These are phyloP conservation scores for Gallinago undulata DNA, from an alignment of 2,113 vertebrate genomes.

Conservation along the genomic window DNA sequence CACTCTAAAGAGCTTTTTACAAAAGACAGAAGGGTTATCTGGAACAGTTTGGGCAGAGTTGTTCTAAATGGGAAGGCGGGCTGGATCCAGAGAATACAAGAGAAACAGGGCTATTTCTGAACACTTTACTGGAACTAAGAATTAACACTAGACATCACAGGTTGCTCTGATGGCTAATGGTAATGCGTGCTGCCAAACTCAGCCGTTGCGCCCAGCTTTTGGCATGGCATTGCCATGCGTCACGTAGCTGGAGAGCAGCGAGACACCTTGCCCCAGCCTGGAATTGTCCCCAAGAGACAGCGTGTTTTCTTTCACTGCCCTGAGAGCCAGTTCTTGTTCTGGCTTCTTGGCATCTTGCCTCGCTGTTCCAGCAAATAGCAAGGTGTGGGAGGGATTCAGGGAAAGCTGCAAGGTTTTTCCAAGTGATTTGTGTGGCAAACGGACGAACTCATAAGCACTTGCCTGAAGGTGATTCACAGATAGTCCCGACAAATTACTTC, in stretches of 20 bases:
- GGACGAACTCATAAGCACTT: neutral
- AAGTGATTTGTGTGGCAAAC: neutral
- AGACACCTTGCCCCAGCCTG: neutral
- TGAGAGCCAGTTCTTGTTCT: neutral
- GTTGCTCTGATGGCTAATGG: neutral
- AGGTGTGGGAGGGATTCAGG: neutral
- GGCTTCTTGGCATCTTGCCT: neutral
- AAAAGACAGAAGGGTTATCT: neutral
- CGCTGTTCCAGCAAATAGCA: neutral
- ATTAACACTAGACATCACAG: neutral
- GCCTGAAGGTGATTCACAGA: neutral
- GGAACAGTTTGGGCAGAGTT: neutral
- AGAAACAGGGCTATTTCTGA: slow-evolving; percentile 24
- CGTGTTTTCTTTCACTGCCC: neutral
- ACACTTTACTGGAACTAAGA: slow-evolving; percentile 14
- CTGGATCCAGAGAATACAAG: neutral
- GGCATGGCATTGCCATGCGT: neutral
- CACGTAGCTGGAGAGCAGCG: neutral
- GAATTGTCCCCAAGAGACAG: neutral
- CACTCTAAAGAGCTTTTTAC: neutral
- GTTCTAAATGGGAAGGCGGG: neutral
- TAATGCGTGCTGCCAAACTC: neutral
- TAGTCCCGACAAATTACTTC: neutral
- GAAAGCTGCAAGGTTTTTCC: neutral
- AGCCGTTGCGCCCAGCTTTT: neutral